These are phyloP conservation scores for Branchipolynoe longqiensis DNA, from an alignment of 2,888 invertebrate genomes.

Conservation along the genomic window DNA sequence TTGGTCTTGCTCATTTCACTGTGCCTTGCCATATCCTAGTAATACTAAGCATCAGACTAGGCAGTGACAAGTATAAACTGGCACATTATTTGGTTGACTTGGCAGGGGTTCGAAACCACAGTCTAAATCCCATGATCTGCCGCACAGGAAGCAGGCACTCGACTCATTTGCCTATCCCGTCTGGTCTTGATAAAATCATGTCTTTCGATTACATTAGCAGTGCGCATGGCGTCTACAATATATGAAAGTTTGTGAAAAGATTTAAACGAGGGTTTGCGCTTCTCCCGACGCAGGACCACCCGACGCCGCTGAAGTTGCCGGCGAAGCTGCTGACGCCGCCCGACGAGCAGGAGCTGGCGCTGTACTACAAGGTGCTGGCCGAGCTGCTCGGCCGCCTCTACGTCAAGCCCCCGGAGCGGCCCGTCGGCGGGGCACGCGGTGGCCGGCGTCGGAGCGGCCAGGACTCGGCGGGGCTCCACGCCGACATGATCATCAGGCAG, in stretches of 20 bases:
- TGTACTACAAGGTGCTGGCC: conserved; percentile 35
- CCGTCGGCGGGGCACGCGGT: not conserved
- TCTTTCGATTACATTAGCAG: too few species aligned
- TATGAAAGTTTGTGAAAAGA: not conserved
- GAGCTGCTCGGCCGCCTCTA: conserved; percentile 38
- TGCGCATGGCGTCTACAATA: too few species aligned
- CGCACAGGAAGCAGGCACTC: too few species aligned
- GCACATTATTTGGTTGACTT: too few species aligned
- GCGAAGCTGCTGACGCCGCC: conserved; percentile 45
- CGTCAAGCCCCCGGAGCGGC: conserved; percentile 31
- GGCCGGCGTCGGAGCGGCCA: conserved; percentile 45
- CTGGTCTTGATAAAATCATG: too few species aligned
- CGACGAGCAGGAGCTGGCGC: conserved; percentile 34
- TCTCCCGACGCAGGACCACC: conserved; percentile 7
- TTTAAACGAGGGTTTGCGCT: not conserved
- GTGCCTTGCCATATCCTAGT: too few species aligned
- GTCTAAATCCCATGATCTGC: too few species aligned
- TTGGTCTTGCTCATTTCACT: too few species aligned
- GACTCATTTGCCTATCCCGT: too few species aligned
- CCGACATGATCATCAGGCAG: conserved; percentile 41
- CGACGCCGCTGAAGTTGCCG: conserved; percentile 16
- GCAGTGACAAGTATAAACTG: too few species aligned
- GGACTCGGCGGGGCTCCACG: conserved; percentile 24
- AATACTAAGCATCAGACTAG: too few species aligned
- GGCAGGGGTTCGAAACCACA: too few species aligned